Evolutionary conservation across 2,113 vertebrate genomes (phyloP).

Genomic region (Aythya baeri): DNA sequence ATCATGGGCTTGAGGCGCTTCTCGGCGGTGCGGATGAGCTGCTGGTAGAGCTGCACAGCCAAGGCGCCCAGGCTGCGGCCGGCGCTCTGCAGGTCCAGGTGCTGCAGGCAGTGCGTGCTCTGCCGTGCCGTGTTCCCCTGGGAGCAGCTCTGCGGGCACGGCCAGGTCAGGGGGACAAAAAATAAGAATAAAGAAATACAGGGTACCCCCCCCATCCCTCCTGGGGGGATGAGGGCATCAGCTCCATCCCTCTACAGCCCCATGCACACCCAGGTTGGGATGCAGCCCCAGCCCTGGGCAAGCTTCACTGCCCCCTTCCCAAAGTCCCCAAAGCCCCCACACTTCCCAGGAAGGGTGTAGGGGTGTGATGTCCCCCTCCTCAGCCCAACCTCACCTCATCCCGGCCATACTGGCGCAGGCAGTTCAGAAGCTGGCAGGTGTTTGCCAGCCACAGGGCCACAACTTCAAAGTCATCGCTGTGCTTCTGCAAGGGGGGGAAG

Average conservation of each 20-base stretch:
- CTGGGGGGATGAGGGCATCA: too few relatives aligned
- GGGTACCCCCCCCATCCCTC: too few relatives aligned
- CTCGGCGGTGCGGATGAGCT: slow-evolving; percentile 78
- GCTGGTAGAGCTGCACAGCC: slow-evolving; percentile 83
- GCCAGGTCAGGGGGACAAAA: neutral
- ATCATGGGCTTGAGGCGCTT: slow-evolving; percentile 77
- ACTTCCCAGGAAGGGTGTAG: neutral
- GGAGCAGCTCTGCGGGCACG: neutral
- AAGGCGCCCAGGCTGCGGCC: slow-evolving; percentile 70
- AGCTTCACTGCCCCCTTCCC: too few relatives aligned
- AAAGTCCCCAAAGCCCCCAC: neutral
- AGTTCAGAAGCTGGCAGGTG: slow-evolving; percentile 73
- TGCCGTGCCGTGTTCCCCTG: neutral
- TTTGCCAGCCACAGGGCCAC: slow-evolving; percentile 82
- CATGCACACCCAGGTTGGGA: neutral
- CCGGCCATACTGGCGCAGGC: slow-evolving; percentile 75
- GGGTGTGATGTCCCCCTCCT: neutral
- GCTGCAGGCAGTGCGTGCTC: slow-evolving; percentile 49
- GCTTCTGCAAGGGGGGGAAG: slow-evolving; percentile 67
- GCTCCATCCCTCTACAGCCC: too few relatives aligned
- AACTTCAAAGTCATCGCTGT: slow-evolving; percentile 62
- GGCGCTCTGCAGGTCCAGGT: slow-evolving; percentile 59
- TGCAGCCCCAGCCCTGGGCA: neutral
- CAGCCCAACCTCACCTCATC: neutral
- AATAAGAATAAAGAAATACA: too few relatives aligned